phyloP scores from a whole-genome alignment of 2,113 vertebrate species.

The Smithornis capensis region DNA sequence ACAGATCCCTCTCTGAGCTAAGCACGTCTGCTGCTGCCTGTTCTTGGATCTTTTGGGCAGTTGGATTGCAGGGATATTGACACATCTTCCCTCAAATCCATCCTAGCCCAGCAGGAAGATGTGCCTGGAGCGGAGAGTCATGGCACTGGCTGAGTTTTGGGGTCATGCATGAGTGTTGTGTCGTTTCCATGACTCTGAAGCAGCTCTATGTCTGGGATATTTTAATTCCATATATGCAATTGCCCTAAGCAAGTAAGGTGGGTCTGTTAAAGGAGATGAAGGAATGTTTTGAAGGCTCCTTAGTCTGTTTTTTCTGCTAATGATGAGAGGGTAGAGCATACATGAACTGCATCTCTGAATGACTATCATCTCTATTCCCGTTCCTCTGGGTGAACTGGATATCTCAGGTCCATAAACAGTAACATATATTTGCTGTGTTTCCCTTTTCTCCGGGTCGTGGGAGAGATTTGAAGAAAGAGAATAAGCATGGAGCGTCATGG shows the following conservation, averaged over 20 bases:
- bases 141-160: neutral
- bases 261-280: neutral
- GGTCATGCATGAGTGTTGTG: neutral
- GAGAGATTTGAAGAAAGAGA: neutral
- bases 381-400: neutral
- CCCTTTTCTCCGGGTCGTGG: neutral
- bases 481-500: neutral
- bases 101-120: neutral
- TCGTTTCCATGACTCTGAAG: neutral
- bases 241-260: neutral
- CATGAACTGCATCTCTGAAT: neutral
- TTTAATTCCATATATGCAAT: neutral
- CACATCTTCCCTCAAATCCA: neutral
- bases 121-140: no score
- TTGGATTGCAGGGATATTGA: neutral
- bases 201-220: neutral
- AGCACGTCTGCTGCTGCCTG: neutral
- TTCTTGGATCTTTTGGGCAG: neutral
- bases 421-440: accelerated
- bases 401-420: neutral
- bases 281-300: neutral
- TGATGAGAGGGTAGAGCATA: neutral
- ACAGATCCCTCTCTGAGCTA: neutral
- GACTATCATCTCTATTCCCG: neutral
- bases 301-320: neutral